A percentile compares a stretch with the other conserved stretches of the same genome.
These are phyloP conservation scores for Trematomus loennbergii DNA, from an alignment of 2,113 vertebrate genomes.

Conservation along the genomic window DNA sequence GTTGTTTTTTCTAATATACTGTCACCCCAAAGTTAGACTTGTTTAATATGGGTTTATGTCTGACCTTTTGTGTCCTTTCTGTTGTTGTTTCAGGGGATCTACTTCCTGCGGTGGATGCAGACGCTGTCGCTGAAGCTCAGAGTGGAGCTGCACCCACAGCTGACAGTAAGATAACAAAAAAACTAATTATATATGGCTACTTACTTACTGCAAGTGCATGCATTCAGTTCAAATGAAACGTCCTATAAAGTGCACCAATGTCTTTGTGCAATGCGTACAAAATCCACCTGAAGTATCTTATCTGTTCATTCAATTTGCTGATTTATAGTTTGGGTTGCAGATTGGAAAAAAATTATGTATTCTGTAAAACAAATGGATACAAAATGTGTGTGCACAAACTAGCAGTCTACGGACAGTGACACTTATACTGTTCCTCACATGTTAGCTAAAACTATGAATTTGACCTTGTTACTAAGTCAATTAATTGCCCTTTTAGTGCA, in stretches of 20 bases:
- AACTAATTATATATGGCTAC: too few species aligned
- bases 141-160: conserved; percentile 72
- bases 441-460: background rate
- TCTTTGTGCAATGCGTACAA: too few species aligned
- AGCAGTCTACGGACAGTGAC: too few species aligned
- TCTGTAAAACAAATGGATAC: too few species aligned
- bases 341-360: too few species aligned
- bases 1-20: too few species aligned
- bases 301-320: too few species aligned
- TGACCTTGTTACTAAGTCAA: background rate
- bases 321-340: too few species aligned
- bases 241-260: too few species aligned
- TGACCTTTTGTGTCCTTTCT: conserved; percentile 22
- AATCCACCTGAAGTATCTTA: too few species aligned
- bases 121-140: conserved; percentile 67
- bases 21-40: background rate
- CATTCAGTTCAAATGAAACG: background rate
- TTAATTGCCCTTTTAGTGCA: background rate
- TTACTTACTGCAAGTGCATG: background rate
- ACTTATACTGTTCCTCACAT: background rate
- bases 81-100: conserved; percentile 49
- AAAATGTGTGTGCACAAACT: too few species aligned
- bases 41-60: background rate
- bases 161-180: conserved; percentile 54
- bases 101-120: conserved; percentile 54